Percentiles rank a stretch among this genome's conserved stretches.
Conservation (phyloP, 2,113 vertebrate species). For the Ceyx melanurus region DNA sequence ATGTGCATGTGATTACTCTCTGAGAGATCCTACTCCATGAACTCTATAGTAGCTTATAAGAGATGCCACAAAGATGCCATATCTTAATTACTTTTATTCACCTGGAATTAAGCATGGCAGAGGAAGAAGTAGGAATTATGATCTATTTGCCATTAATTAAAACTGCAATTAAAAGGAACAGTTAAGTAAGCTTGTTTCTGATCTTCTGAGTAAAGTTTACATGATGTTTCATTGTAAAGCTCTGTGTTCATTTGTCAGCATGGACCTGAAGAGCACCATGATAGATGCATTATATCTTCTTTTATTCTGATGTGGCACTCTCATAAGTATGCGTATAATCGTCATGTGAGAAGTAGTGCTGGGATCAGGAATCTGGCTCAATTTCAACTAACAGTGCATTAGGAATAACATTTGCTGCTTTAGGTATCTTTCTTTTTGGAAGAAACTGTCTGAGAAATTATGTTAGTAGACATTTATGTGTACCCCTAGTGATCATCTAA, state of each 20-base stretch:
- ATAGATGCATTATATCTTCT: neutral
- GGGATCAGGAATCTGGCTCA: slow-evolving; percentile 52
- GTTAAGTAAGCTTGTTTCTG: neutral
- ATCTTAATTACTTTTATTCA: neutral
- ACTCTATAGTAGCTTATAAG: slow-evolving; percentile 24
- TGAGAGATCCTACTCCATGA: slow-evolving; percentile 54
- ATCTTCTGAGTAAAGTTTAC: neutral
- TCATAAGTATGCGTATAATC: slow-evolving; percentile 16
- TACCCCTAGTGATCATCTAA: neutral
- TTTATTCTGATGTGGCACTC: slow-evolving; percentile 40
- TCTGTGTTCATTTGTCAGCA: neutral
- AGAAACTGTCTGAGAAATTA: neutral
- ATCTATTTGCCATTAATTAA: neutral
- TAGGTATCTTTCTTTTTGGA: neutral
- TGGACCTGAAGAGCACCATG: neutral
- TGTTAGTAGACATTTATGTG: neutral
- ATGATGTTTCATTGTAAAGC: neutral
- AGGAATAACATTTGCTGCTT: neutral
- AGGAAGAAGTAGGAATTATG: neutral
- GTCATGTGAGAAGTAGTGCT: slow-evolving; percentile 3
- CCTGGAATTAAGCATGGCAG: neutral
- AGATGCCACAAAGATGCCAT: slow-evolving; percentile 12
- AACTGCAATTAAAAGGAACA: neutral
- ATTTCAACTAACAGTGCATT: neutral
- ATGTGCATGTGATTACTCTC: slow-evolving; percentile 73